These are phyloP conservation scores for Turnix velox DNA, from an alignment of 2,113 vertebrate genomes.

Conservation along the genomic window DNA sequence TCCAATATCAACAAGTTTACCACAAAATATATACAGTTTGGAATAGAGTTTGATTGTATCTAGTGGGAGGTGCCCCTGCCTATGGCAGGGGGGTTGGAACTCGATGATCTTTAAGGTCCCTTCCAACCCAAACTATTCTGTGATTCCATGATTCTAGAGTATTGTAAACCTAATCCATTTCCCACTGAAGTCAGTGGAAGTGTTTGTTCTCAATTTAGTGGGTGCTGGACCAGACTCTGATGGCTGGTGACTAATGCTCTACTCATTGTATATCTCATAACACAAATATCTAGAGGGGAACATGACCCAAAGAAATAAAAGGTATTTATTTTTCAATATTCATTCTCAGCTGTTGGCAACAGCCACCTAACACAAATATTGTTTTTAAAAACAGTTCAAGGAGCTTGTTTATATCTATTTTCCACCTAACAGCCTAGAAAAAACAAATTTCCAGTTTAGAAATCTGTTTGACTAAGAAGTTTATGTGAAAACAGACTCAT, in stretches of 20 bases:
- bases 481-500: background rate
- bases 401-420: slow-evolving; percentile 11
- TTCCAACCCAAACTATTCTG: too few relatives aligned
- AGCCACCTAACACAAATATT: slow-evolving; percentile 12
- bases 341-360: background rate
- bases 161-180: background rate
- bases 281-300: background rate
- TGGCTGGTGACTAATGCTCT: background rate
- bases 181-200: background rate
- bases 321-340: slow-evolving; percentile 32
- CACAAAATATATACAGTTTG: background rate
- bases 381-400: background rate
- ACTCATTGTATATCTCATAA: slow-evolving; percentile 1
- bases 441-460: slow-evolving; percentile 12
- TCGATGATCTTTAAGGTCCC: too few relatives aligned
- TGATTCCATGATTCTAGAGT: too few relatives aligned
- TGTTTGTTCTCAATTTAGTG: background rate
- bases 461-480: background rate
- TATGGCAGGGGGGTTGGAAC: too few relatives aligned
- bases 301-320: background rate
- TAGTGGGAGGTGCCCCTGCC: too few relatives aligned
- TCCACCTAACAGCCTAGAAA: slow-evolving; percentile 23
- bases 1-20: background rate
- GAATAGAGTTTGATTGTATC: too few relatives aligned
- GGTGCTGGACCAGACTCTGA: background rate